Conservation (phyloP, 2,113 vertebrate genomes). For the Microcebus jonahi region DNA sequence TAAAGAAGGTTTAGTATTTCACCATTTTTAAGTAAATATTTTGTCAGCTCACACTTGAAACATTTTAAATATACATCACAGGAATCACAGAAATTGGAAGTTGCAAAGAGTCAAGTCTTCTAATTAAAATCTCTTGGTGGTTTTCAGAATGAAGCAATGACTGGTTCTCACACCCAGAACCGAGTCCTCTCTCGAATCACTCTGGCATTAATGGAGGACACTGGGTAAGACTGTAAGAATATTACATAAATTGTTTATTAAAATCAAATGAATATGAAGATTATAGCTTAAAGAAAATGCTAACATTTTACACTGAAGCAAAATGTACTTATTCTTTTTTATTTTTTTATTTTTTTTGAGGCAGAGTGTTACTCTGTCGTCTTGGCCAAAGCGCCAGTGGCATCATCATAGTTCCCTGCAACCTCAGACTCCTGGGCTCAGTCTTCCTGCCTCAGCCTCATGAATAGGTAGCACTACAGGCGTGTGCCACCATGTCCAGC, state of each 20-base stretch:
- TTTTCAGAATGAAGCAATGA: conserved; percentile 99
- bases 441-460: no score
- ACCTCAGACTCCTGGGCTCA: no score
- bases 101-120: background rate
- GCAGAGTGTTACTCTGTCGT: no score
- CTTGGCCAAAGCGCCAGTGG: no score
- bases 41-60: conserved; percentile 5
- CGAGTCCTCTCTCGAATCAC: conserved; percentile 97
- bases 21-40: conserved; percentile 36
- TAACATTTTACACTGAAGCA: background rate
- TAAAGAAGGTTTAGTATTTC: background rate
- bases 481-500: no score
- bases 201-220: conserved; percentile 98
- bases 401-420: no score
- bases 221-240: conserved; percentile 87
- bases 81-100: background rate
- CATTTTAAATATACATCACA: background rate
- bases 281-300: conserved; percentile 37
- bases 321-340: background rate
- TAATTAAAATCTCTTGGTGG: conserved; percentile 60
- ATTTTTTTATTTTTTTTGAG: no score
- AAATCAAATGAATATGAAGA: conserved; percentile 20
- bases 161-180: conserved; percentile 98
- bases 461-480: no score
- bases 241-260: background rate